Evolutionary conservation across 2,888 invertebrate species (phyloP), one percentile per base, ranked within the genome.

Genomic region (Oscheius myriophilus): DNA sequence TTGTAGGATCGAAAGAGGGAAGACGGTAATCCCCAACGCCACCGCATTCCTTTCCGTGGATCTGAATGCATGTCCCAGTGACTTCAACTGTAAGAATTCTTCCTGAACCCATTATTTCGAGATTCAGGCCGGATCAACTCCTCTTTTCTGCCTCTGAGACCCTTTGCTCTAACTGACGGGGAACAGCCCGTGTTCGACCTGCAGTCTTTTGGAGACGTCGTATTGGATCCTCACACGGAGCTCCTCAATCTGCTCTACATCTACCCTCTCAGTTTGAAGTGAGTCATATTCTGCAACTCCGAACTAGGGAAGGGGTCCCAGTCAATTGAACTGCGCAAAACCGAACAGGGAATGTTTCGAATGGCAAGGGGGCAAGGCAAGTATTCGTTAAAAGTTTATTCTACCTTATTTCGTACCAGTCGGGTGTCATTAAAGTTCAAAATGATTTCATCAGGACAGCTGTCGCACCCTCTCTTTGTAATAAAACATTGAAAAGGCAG

Each of bases 181-280:
- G 63, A 63, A 4, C 71, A 49, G 25, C 91, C 93, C 11, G 92
- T 93, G 0, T 86, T 94, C 69, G 95, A 96, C 88, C 89, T 96
- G 66, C 91, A 92, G n/a, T 93, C 94, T 82, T 92, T 95, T 82
- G 86, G 87, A 3, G 87, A 87, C 54, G 83, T 73, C 73, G 83
- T 84, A 58, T 91, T 91, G 86, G 91, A 92, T 80, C 90, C 91
- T 33, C 91, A 92, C 87, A 94, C 95, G 0, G 92, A 92, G 86
- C 92, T 93, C 2, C 89, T 92, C 33, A 96, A 97, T 88, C 93
- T 95, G 87, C 89, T 97, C 46, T 97, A 94, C 87, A 92, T 97
- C 18, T 94, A 96, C 86, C 97, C 97, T 0, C 89, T 92, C 78
- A 67, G 71, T n/a, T 69, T 85, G 61, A 79, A 78, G 74, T 80